Percentiles rank a stretch among this genome's conserved stretches.
Evolutionary conservation across 1,140 invertebrate genomes (phyloP).

Genomic region (Cryptotermes secundus): DNA sequence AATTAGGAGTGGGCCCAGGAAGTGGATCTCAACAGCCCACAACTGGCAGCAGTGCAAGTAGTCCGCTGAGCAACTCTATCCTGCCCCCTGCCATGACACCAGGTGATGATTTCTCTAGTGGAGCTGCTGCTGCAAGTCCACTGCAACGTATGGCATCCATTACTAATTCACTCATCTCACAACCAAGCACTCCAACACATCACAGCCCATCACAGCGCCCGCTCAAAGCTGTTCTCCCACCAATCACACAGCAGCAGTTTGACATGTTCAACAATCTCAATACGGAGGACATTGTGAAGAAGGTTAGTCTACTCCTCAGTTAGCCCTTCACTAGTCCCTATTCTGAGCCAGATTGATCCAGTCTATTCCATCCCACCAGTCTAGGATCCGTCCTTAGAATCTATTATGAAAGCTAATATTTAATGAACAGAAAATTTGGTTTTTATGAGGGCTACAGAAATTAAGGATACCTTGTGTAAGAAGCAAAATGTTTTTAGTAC

Average conservation of each 20-base stretch:
- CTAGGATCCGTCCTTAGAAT: too few relatives aligned
- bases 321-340: too few relatives aligned
- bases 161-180: conserved; percentile 89
- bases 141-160: conserved; percentile 97
- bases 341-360: too few relatives aligned
- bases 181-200: conserved; percentile 79
- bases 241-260: conserved; percentile 98
- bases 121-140: conserved; percentile 76
- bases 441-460: too few relatives aligned
- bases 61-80: conserved; percentile 75
- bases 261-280: conserved; percentile 98
- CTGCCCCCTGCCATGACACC: conserved; percentile 75
- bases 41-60: conserved; percentile 58
- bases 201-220: conserved; percentile 75
- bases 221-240: conserved; percentile 92
- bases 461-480: too few relatives aligned
- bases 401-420: too few relatives aligned
- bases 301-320: conserved; percentile 54
- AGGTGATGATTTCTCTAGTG: conserved; percentile 71
- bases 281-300: conserved; percentile 97
- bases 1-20: conserved; percentile 4
- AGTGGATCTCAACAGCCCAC: conserved; percentile 46
- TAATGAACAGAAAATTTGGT: too few relatives aligned
- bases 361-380: too few relatives aligned
- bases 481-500: too few relatives aligned